A percentile compares a stretch with the other conserved stretches of the same genome.
Conservation (phyloP, 64 coral and sea anemone genomes). For the Dendrophyllia cribrosa region DNA sequence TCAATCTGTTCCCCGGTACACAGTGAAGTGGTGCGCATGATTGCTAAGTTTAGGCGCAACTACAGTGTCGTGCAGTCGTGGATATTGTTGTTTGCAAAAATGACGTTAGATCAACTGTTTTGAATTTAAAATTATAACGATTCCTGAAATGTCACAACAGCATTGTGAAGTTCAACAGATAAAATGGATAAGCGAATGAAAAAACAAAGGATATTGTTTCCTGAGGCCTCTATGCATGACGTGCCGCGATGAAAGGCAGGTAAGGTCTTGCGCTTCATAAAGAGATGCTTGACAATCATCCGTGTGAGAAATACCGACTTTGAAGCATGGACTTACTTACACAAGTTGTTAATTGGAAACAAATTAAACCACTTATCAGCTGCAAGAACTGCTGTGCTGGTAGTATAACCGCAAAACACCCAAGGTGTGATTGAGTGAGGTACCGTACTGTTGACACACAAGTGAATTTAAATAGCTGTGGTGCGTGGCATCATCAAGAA, state of each 20-base stretch:
- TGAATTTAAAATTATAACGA: not conserved
- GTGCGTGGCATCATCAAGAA: not conserved
- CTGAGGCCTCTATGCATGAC: not conserved
- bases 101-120: not conserved
- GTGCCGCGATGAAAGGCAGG: conserved; percentile 3
- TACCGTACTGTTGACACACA: not conserved
- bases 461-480: not conserved
- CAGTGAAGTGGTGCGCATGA: no score
- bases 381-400: not conserved
- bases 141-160: not conserved
- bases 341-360: conserved; percentile 72
- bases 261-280: not conserved
- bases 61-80: not conserved
- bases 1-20: not conserved
- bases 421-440: not conserved
- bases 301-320: not conserved
- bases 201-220: not conserved
- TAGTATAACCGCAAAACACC: not conserved
- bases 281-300: not conserved
- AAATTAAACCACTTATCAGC: conserved; percentile 67
- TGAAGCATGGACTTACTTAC: not conserved
- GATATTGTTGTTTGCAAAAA: not conserved
- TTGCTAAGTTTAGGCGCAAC: not conserved
- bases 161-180: not conserved
- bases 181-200: not conserved